phyloP scores from a whole-genome alignment of 2,888 invertebrate genomes.

The Sialis fuliginosa region DNA sequence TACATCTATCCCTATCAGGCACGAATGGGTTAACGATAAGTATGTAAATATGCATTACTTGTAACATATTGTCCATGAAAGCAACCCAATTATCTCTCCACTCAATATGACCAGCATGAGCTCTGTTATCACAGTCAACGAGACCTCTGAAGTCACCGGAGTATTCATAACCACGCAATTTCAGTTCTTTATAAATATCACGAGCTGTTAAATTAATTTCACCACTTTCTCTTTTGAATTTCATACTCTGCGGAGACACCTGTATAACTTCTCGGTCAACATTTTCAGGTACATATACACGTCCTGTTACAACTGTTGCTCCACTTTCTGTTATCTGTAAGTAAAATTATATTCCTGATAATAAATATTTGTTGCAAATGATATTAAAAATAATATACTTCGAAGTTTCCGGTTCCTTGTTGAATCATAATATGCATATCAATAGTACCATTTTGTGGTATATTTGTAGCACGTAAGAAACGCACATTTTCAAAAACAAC shows the following conservation, averaged over 20 bases:
- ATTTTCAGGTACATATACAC: conserved; percentile 37
- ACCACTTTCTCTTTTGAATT: conserved; percentile 21
- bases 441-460: conserved; percentile 24
- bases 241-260: conserved; percentile 23
- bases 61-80: conserved; percentile 79
- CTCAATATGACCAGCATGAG: conserved; percentile 15
- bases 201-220: conserved; percentile 34
- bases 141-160: conserved; percentile 18
- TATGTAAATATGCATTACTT: conserved; percentile 32
- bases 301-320: conserved; percentile 51
- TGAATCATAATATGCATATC: conserved; percentile 22
- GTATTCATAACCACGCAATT: conserved; percentile 46
- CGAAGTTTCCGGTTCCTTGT: conserved; percentile 24
- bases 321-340: conserved; percentile 47
- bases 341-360: conserved; percentile 4
- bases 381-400: conserved; percentile 17
- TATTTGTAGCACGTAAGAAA: conserved; percentile 36
- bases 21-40: no score
- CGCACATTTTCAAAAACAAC: conserved; percentile 39
- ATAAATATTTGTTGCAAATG: neutral
- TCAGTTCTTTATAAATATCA: conserved; percentile 53
- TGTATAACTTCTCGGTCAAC: conserved; percentile 34
- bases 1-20: no score
- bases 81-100: conserved; percentile 56
- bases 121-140: conserved; percentile 16